A percentile compares a stretch with the other conserved stretches of the same genome.
Evolutionary conservation across 2,797 vertebrate genomes (phyloP).

Genomic region (Myotis daubentonii): DNA sequence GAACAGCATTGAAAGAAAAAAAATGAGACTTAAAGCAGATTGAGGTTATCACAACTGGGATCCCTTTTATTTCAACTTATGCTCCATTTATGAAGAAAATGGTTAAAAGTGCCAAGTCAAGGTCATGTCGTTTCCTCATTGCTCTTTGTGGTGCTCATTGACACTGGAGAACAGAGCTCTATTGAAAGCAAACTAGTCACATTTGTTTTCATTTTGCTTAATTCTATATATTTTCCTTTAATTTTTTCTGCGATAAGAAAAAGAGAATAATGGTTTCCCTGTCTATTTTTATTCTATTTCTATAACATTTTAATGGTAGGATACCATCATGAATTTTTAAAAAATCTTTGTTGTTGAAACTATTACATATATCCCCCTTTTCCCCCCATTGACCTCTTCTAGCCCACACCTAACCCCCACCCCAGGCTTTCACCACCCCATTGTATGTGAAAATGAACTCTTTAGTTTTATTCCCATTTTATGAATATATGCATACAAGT

Average conservation of each 20-base stretch:
- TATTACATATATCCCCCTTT: too few relatives aligned
- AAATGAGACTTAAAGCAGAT: neutral
- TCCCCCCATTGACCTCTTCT: too few relatives aligned
- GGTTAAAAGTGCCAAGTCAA: neutral
- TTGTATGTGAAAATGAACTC: too few relatives aligned
- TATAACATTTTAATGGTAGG: neutral
- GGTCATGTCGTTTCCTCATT: neutral
- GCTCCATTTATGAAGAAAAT: neutral
- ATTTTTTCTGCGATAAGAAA: neutral
- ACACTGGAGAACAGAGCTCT: neutral
- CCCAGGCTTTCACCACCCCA: too few relatives aligned
- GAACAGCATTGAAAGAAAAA: neutral
- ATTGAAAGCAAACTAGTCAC: neutral
- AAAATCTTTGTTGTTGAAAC: neutral
- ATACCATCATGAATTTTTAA: neutral
- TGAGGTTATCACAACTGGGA: neutral
- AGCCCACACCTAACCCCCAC: too few relatives aligned
- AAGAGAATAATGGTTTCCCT: neutral
- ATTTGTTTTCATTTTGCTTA: constrained; percentile 50
- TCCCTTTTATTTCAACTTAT: neutral
- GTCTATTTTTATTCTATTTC: neutral
- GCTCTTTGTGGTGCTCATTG: neutral
- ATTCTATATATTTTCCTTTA: neutral
- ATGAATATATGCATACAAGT: too few relatives aligned
- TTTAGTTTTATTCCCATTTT: too few relatives aligned